Conservation (phyloP, 2,113 vertebrate species). For the Colinus virginianus region DNA sequence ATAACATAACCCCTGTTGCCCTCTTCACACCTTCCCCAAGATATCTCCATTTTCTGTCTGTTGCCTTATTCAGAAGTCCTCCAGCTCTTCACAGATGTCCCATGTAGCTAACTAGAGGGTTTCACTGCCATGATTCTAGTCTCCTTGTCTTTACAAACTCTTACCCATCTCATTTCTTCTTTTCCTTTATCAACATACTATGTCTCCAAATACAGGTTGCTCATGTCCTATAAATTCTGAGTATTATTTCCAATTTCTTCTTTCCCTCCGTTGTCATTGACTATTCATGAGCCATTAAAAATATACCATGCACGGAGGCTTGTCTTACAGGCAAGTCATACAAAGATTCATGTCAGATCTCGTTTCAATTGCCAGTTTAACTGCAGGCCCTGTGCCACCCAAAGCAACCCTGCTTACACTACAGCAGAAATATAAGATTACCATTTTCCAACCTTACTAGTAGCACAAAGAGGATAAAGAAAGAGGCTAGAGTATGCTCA, state of each 20-base stretch:
- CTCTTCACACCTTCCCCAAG: background rate
- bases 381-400: background rate
- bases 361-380: background rate
- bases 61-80: background rate
- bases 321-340: background rate
- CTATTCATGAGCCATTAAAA: background rate
- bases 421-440: background rate
- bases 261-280: background rate
- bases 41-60: background rate
- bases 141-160: background rate
- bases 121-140: background rate
- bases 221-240: background rate
- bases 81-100: background rate
- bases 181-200: background rate
- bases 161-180: background rate
- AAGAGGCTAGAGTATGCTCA: background rate
- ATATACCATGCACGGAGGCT: background rate
- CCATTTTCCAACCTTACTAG: background rate
- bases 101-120: background rate
- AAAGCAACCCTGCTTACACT: background rate
- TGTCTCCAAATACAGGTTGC: background rate
- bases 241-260: background rate
- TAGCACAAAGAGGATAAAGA: background rate
- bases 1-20: background rate
- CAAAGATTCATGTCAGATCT: background rate